phyloP scores from a whole-genome alignment of 2,888 invertebrate genomes.

The Heliconius hortense region DNA sequence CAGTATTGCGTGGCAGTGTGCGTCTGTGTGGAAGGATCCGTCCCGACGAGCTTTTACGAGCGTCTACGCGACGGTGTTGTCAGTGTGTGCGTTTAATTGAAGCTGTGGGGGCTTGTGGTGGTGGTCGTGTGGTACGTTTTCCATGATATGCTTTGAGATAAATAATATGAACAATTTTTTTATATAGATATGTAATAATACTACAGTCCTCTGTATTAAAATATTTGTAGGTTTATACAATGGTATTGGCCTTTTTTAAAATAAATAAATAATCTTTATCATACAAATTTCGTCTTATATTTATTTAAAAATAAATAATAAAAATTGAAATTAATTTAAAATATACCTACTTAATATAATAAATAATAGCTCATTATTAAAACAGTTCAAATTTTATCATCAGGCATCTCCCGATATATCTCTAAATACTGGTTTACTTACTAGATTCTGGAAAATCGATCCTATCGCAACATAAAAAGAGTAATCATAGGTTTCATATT shows the following conservation, averaged over 20 bases:
- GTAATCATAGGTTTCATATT: slow-evolving; percentile 52
- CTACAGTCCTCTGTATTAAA: not conserved
- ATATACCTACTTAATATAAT: too few relatives aligned
- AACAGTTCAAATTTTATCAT: not conserved
- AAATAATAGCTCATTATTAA: too few relatives aligned
- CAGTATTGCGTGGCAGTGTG: slow-evolving; percentile 56
- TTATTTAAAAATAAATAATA: not conserved
- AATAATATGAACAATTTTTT: not conserved
- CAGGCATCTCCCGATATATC: slow-evolving; percentile 39
- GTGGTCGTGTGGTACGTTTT: slow-evolving; percentile 50
- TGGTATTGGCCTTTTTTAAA: too few relatives aligned
- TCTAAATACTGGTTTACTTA: slow-evolving; percentile 40
- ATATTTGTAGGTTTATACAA: too few relatives aligned
- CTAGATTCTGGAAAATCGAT: slow-evolving; percentile 68
- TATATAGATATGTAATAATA: not conserved
- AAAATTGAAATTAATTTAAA: too few relatives aligned
- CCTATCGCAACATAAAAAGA: slow-evolving; percentile 53
- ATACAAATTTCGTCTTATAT: not conserved
- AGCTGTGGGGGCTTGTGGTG: slow-evolving; percentile 36
- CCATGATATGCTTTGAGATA: slow-evolving; percentile 46
- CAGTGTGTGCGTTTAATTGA: slow-evolving; percentile 55
- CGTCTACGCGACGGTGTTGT: slow-evolving; percentile 34
- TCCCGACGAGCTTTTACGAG: slow-evolving; percentile 45
- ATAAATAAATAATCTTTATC: too few relatives aligned
- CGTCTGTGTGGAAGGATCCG: slow-evolving; percentile 55